phyloP scores from a whole-genome alignment of 2,888 invertebrate genomes.

The Apantesis nais region DNA sequence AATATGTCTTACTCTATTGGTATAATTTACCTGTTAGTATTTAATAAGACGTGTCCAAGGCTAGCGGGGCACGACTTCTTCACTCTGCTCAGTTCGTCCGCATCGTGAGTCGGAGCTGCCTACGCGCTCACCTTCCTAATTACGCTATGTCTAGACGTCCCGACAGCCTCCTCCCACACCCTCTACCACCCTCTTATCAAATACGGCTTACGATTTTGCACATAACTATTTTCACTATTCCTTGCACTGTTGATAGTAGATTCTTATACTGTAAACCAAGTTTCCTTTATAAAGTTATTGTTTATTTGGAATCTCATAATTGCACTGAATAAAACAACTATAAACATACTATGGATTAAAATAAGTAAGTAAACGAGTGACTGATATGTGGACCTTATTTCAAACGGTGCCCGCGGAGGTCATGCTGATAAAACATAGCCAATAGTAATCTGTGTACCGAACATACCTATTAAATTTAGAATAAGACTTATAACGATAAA shows the following conservation, averaged over 20 bases:
- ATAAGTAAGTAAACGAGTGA: neutral
- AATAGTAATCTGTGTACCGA: neutral
- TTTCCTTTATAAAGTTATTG: neutral
- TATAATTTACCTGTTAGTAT: slow-evolving; percentile 57
- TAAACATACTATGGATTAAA: neutral
- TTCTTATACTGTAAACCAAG: slow-evolving; percentile 13
- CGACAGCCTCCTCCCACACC: slow-evolving; percentile 64
- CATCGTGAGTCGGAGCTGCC: slow-evolving; percentile 58
- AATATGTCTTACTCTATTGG: slow-evolving; percentile 29
- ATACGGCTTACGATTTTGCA: slow-evolving; percentile 57
- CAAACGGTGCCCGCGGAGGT: slow-evolving; percentile 8
- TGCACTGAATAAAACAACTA: neutral
- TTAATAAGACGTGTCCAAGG: slow-evolving; percentile 67
- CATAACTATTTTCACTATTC: slow-evolving; percentile 46
- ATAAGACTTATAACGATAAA: neutral
- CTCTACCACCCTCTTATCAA: slow-evolving; percentile 61
- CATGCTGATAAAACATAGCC: slow-evolving; percentile 9
- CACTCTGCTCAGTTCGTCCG: slow-evolving; percentile 53
- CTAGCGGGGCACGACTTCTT: slow-evolving; percentile 48
- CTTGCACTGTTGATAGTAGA: slow-evolving; percentile 22
- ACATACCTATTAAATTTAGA: neutral
- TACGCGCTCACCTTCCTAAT: slow-evolving; percentile 82
- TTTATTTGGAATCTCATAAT: neutral
- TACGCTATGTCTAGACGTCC: slow-evolving; percentile 80
- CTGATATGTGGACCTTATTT: slow-evolving; percentile 7